These are phyloP conservation scores for Geococcyx californianus DNA, from an alignment of 2,113 vertebrate genomes.

Conservation along the genomic window DNA sequence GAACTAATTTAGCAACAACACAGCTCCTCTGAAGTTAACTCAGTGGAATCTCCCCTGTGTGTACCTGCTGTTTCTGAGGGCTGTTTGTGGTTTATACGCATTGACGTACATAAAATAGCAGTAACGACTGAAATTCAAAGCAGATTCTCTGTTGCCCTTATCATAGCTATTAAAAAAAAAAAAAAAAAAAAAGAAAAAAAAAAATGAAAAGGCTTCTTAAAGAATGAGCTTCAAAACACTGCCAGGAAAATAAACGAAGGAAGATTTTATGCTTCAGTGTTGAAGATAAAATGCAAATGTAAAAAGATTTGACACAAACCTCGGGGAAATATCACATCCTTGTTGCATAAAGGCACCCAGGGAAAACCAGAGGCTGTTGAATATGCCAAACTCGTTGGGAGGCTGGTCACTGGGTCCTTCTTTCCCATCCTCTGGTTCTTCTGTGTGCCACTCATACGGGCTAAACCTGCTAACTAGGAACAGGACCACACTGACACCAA, in stretches of 20 bases:
- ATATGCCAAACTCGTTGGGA: conserved; percentile 98
- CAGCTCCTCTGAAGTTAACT: not conserved
- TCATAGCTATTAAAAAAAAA: not conserved
- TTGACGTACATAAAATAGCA: not conserved
- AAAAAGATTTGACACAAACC: conserved; percentile 82
- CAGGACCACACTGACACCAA: conserved; percentile 98
- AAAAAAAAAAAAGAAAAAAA: not conserved
- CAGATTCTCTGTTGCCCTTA: not conserved
- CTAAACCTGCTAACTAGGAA: conserved; percentile 99
- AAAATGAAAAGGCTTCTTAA: not conserved
- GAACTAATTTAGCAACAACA: not conserved
- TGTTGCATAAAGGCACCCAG: conserved; percentile 99
- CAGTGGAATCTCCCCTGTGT: not conserved
- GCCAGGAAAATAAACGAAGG: not conserved
- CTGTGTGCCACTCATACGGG: conserved; percentile 97
- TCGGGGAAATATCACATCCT: conserved; percentile 98
- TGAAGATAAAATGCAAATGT: conserved; percentile 28
- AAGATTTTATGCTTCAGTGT: conserved; percentile 6
- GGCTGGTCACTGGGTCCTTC: conserved; percentile 94
- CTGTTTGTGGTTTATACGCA: not conserved
- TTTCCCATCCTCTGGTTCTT: conserved; percentile 94
- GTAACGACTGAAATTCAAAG: not conserved
- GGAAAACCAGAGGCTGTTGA: conserved; percentile 99
- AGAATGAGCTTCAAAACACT: conserved; percentile 16
- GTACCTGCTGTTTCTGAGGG: not conserved